phyloP scores from a whole-genome alignment of 2,797 vertebrate genomes.

The Chrysocyon brachyurus region DNA sequence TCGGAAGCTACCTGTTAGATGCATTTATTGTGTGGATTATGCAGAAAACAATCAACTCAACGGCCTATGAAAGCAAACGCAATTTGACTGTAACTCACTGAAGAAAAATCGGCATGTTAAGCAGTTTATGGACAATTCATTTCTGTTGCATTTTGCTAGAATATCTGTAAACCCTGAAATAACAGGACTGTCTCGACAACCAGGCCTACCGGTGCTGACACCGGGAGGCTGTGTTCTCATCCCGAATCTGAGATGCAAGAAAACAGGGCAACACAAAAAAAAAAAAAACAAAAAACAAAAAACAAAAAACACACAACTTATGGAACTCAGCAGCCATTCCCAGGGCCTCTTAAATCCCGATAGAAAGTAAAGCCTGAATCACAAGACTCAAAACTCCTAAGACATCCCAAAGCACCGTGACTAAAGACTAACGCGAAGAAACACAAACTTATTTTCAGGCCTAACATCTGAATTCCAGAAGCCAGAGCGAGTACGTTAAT shows the following conservation, averaged over 20 bases:
- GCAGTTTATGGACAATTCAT: background rate
- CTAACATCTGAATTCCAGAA: slow-evolving; percentile 26
- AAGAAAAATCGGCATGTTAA: background rate
- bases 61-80: background rate
- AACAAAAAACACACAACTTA: background rate
- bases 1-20: background rate
- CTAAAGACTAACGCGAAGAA: slow-evolving; percentile 6
- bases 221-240: background rate
- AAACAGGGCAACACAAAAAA: slow-evolving; percentile 6
- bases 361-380: background rate
- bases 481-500: background rate
- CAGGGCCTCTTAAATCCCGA: background rate
- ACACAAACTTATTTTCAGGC: slow-evolving; percentile 24
- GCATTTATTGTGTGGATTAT: background rate
- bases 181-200: slow-evolving; percentile 6
- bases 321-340: background rate
- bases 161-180: slow-evolving; percentile 14
- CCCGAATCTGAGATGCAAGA: slow-evolving; percentile 20
- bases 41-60: background rate
- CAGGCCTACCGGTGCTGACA: background rate
- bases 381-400: background rate
- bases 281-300: background rate
- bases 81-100: slow-evolving; percentile 7
- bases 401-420: background rate
- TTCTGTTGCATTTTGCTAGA: slow-evolving; percentile 21